Base-by-base conservation (phyloP, 2,113 vertebrate genomes). In the Perca flavescens region DNA sequence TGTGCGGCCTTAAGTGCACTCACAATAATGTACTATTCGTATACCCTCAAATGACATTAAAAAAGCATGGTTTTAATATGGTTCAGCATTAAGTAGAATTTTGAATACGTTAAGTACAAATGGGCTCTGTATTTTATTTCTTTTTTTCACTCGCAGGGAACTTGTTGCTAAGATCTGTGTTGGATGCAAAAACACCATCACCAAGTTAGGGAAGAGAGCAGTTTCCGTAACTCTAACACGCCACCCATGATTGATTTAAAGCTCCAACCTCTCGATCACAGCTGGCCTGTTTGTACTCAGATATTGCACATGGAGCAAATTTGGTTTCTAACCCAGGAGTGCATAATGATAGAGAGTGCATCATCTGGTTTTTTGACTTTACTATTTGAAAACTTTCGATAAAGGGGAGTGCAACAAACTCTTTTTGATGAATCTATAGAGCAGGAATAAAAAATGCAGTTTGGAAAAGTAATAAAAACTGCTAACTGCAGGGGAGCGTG, bases 281-380 rank as follows among this genome's bases (percentile, higher is more conserved):
- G 83, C 88, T 77, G 77, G 40, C 71, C 71, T 62, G 72, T 56
- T 43, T 86, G 77, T 70, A 68, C 54, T 75, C 76, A 65, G 77
- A 91, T 91, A 89, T 92, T 89, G 77, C 90, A 83, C 63, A 71
- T 5, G 22, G 71, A 77, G 80, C 56, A 76, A 85, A 92, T 88
- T 46, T 66, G n/a, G 69, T 84, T 86, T 87, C 77, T 75, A 56
- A 90, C 82, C 76, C 47, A 50, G 88, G 70, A 77, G 82, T 54
- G 69, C 19, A 70, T 85, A 60, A 84, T 74, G 74, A 83, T 36
- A 53, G 52, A 77, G 75, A 74, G 46, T 25, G 85, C 82, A 76
- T 91, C 87, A 87, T 91, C 92, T 92, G 90, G 60, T 56, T 80
- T 64, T 76, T 67, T 70, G 54, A 21, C 43, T 50, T 79, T 34